Conservation (phyloP, 2,113 vertebrate species). For the Anthoscopus minutus region DNA sequence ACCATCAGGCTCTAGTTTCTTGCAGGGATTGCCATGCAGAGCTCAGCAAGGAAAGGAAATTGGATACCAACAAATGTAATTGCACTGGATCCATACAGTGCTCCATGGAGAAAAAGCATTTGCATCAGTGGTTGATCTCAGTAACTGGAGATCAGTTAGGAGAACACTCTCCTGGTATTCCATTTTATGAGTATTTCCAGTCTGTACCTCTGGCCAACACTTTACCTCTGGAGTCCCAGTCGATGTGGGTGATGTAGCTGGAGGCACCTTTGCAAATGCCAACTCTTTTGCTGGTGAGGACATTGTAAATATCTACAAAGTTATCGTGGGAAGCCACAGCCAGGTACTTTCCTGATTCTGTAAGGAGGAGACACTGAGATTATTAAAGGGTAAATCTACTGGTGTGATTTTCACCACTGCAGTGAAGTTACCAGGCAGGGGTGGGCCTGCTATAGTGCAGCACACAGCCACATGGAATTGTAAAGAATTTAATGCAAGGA, state of each 20-base stretch:
- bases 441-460: background rate
- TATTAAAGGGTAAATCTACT: background rate
- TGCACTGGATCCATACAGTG: background rate
- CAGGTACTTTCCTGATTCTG: constrained; percentile 93
- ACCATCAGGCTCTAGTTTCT: background rate
- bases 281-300: constrained; percentile 93
- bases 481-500: background rate
- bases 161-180: background rate
- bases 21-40: background rate
- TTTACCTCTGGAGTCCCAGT: constrained; percentile 94
- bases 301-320: constrained; percentile 97
- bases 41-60: background rate
- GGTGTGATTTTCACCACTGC: background rate
- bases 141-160: background rate
- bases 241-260: constrained; percentile 92
- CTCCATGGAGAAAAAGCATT: background rate
- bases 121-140: background rate
- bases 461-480: background rate
- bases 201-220: background rate
- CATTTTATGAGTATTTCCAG: background rate
- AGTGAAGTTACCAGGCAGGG: background rate
- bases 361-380: constrained; percentile 14
- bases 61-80: background rate
- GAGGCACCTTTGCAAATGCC: constrained; percentile 94
- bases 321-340: constrained; percentile 97